These are phyloP conservation scores for Tyto alba DNA, from an alignment of 2,113 vertebrate species.

Conservation along the genomic window DNA sequence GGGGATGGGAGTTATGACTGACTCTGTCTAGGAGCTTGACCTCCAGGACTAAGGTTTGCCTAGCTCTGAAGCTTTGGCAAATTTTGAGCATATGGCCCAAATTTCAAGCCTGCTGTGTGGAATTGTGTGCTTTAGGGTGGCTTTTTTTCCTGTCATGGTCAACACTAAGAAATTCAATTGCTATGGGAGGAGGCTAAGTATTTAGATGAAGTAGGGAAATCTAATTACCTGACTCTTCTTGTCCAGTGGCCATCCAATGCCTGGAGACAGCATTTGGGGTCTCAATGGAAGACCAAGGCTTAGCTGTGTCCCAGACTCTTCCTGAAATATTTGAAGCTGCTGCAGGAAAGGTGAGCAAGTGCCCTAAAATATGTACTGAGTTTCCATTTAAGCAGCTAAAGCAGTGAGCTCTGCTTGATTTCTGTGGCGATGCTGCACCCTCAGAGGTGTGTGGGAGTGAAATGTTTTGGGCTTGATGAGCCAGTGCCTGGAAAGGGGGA, in stretches of 20 bases:
- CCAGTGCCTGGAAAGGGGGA: background rate
- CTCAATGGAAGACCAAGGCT: conserved; percentile 81
- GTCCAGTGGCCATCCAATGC: conserved; percentile 92
- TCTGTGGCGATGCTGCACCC: background rate
- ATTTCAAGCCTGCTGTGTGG: too few species aligned
- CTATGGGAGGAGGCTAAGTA: rapidly evolving
- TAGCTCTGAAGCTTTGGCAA: background rate
- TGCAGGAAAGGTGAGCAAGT: conserved; percentile 69
- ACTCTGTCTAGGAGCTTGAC: background rate
- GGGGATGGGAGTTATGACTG: rapidly evolving
- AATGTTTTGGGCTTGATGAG: background rate
- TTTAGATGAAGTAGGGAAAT: background rate
- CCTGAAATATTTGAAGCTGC: conserved; percentile 85
- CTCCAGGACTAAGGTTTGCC: background rate
- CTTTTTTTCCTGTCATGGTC: rapidly evolving
- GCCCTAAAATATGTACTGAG: rapidly evolving
- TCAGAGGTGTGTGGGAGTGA: background rate
- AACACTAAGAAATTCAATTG: background rate
- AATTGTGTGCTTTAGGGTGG: too few species aligned
- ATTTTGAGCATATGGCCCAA: background rate
- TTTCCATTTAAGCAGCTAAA: background rate
- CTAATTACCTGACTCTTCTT: background rate
- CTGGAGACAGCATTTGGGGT: conserved; percentile 93
- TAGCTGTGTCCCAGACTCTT: conserved; percentile 82
- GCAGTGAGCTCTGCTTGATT: background rate